Percentiles rank a stretch among this genome's conserved stretches.
Conservation (phyloP, 2,113 vertebrate genomes). For the Dromaius novaehollandiae region DNA sequence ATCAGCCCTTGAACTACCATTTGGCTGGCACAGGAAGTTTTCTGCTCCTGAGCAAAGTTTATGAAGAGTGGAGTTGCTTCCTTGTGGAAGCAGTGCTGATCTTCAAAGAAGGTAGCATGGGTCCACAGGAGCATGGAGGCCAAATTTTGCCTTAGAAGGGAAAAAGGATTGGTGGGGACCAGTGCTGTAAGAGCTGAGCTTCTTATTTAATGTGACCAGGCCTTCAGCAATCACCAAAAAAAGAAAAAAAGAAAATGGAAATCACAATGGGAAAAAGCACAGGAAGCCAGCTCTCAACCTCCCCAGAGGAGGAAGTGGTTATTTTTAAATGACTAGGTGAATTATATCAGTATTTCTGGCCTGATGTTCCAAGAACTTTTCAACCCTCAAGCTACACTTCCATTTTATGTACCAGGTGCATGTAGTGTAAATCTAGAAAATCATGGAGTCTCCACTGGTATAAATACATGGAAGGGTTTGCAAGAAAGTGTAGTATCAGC, state of each 20-base stretch:
- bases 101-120: background rate
- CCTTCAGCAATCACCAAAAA: background rate
- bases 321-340: background rate
- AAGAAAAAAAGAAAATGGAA: background rate
- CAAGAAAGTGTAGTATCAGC: background rate
- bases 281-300: background rate
- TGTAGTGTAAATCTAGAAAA: background rate
- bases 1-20: background rate
- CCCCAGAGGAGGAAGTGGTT: background rate
- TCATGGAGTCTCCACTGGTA: background rate
- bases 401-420: background rate
- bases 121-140: background rate
- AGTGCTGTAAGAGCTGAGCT: background rate
- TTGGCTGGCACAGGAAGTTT: background rate
- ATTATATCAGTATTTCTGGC: background rate
- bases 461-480: background rate
- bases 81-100: background rate
- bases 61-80: background rate
- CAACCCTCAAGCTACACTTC: background rate
- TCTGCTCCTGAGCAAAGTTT: background rate
- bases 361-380: background rate
- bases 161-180: background rate
- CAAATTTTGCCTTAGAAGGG: background rate
- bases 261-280: background rate
- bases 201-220: background rate